Evolutionary conservation across 2,113 vertebrate genomes (phyloP).

Genomic region (Candoia aspera): DNA sequence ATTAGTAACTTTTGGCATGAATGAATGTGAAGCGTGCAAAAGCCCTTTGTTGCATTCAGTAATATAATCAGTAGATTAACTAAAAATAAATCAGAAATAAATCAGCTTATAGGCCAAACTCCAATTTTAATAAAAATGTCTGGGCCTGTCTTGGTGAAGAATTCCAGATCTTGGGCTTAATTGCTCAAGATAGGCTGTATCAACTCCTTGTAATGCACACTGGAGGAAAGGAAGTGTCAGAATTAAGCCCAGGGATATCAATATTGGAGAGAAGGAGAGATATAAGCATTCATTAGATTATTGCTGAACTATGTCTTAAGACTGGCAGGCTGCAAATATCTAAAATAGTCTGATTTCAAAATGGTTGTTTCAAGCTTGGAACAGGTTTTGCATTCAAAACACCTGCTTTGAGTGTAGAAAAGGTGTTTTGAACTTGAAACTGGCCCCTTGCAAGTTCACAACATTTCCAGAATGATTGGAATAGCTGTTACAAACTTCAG

Average conservation of each 20-base stretch:
- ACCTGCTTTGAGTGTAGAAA: too few relatives aligned
- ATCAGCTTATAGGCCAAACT: neutral
- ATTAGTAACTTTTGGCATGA: neutral
- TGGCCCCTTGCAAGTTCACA: too few relatives aligned
- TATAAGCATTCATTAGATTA: neutral
- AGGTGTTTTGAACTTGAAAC: too few relatives aligned
- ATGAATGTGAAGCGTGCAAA: neutral
- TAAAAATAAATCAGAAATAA: neutral
- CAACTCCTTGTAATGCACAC: neutral
- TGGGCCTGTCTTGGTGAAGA: neutral
- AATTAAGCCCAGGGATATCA: neutral
- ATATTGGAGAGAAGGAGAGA: neutral
- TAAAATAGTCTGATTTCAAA: too few relatives aligned
- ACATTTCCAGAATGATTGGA: too few relatives aligned
- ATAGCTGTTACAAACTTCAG: too few relatives aligned
- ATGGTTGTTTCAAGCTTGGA: too few relatives aligned
- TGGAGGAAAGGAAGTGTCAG: neutral
- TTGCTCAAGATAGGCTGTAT: neutral
- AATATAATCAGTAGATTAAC: neutral
- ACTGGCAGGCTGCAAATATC: neutral
- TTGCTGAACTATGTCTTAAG: neutral
- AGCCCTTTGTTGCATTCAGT: neutral
- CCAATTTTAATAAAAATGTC: neutral
- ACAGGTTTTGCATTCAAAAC: too few relatives aligned
- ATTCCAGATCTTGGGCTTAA: neutral